phyloP scores from a whole-genome alignment of 1,140 invertebrate genomes.

The Caenorhabditis brenneri region DNA sequence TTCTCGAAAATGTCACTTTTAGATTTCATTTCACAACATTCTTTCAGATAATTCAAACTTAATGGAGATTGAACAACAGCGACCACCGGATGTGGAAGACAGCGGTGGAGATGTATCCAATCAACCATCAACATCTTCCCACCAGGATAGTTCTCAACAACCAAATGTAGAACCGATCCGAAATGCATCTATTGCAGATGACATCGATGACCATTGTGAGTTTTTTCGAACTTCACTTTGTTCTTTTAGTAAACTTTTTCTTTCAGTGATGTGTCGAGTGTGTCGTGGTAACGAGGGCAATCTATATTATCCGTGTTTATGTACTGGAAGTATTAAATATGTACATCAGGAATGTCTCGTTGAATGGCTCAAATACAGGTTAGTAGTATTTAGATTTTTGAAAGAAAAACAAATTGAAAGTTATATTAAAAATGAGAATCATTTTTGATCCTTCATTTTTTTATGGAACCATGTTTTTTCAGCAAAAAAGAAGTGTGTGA shows the following conservation, averaged over 20 bases:
- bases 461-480: not conserved
- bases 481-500: constrained; percentile 98
- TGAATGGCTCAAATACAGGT: constrained; percentile 79
- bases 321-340: constrained; percentile 97
- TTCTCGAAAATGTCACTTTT: too few relatives aligned
- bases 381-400: constrained; percentile 1
- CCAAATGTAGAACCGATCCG: not conserved
- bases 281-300: constrained; percentile 92
- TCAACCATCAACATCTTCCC: not conserved
- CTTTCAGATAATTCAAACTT: not conserved
- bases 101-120: not conserved
- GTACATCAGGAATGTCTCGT: constrained; percentile 86
- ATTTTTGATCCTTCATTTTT: too few relatives aligned
- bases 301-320: constrained; percentile 96
- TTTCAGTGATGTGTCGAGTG: constrained; percentile 91
- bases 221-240: not conserved
- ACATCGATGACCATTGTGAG: constrained; percentile 2
- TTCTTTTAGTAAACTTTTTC: constrained; percentile 54
- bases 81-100: not conserved
- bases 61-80: constrained; percentile 17
- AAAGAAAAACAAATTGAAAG: too few relatives aligned
- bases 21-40: not conserved
- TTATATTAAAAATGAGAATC: too few relatives aligned
- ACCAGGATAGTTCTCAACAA: not conserved
- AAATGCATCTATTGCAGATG: not conserved